Base-by-base conservation (phyloP, 2,888 invertebrate genomes). In the Linyphia triangularis region DNA sequence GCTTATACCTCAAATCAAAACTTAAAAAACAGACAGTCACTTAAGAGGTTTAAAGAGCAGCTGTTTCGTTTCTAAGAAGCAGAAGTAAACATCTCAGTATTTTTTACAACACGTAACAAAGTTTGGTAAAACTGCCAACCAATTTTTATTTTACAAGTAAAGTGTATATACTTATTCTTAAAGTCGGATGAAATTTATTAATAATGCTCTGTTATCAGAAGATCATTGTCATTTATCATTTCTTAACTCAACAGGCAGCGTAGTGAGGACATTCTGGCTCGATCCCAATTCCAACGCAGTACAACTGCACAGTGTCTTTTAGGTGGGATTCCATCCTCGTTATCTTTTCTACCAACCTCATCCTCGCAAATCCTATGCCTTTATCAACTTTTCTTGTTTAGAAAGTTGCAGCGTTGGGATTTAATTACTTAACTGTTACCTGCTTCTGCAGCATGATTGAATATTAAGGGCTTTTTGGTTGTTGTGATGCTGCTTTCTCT, bases 221-320 rank as follows among this genome's bases (percentile, higher is more conserved):
- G 30, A 59, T 43, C 59, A 30, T 59, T 22, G 30, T 13, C 16
- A 30, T 51, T 30, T 30, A 73, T 73, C 73, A 59, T 19, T 22
- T 51, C 73, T 73, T 59, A 19, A 59, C 73, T 73, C 73, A 73
- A 73, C 73, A 73, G 73, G 73, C 73, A 57, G 19, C 30, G 33
- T 24, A 40, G 70, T 26, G 51, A 70, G 28, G n/a, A 51, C 43
- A 33, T 43, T 73, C 59, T 73, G 73, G 73, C 73, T 59, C 73
- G 2, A 26, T 19, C 73, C 73, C 73, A 73, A 73, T n/a, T 59
- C 30, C 59, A 57, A 22, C 22, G 59, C 43, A 72, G 26, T 72
- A 72, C 70, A 28, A 72, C 70, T 51, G 70, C 51, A 73, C 51
- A 33, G 16, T 22, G 73, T 30, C 26, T 43, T 28, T 59, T 30